Evolutionary conservation across 2,888 invertebrate species (phyloP).

Genomic region (Andrena fulva): DNA sequence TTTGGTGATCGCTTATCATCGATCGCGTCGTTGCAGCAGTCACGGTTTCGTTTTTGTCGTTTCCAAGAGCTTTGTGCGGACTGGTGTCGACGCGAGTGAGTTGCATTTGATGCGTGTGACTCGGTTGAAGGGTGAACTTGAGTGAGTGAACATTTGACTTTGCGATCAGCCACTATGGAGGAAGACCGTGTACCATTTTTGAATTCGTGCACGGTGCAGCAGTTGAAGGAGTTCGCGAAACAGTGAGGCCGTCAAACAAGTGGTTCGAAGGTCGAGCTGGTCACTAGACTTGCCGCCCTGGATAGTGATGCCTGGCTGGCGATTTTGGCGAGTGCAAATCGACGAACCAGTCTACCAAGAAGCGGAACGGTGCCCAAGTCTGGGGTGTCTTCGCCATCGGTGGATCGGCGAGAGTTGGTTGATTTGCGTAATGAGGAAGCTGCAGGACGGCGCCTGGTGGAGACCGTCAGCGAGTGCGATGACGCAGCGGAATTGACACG

Average conservation of each 20-base stretch:
- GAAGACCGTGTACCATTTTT: background rate
- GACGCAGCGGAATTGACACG: background rate
- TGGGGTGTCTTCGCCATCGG: background rate
- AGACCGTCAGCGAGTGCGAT: no score
- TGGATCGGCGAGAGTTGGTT: background rate
- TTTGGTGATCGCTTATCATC: background rate
- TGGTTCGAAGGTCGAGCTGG: background rate
- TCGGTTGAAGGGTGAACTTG: no score
- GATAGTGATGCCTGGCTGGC: background rate
- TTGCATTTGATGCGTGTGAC: no score
- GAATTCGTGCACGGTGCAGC: background rate
- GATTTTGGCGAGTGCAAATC: no score
- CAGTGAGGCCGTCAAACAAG: background rate
- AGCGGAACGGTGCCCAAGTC: background rate
- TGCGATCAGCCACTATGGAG: background rate
- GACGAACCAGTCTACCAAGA: background rate
- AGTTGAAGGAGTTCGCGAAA: background rate
- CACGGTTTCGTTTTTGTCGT: background rate
- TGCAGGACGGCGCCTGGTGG: background rate
- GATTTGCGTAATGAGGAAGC: no score
- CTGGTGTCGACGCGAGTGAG: no score
- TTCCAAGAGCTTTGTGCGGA: conserved; percentile 3
- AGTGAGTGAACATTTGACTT: background rate
- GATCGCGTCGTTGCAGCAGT: background rate
- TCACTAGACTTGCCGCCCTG: background rate